Evolutionary conservation across 2,888 invertebrate genomes (phyloP).

Genomic region (Lissonota sp.): DNA sequence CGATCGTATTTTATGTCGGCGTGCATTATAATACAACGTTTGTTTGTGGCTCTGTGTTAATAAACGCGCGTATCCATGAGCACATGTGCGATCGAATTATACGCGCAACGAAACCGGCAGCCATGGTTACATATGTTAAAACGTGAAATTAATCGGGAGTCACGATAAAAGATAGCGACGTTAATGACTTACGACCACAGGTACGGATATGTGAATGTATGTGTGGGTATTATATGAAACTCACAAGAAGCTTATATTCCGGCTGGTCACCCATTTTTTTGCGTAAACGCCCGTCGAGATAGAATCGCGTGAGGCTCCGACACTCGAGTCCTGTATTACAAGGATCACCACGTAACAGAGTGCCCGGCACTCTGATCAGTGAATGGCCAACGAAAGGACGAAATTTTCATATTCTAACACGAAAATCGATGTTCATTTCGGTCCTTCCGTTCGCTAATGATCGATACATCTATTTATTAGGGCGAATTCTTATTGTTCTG

Average conservation of each 20-base stretch:
- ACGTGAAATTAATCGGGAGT: slow-evolving; percentile 79
- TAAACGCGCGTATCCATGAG: slow-evolving; percentile 1
- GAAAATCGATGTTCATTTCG: too few species aligned
- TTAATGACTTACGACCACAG: slow-evolving; percentile 73
- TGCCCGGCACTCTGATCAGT: not conserved
- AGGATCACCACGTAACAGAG: slow-evolving; percentile 57
- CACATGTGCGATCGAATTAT: slow-evolving; percentile 14
- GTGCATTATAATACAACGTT: not conserved
- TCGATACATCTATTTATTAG: too few species aligned
- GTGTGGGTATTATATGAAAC: slow-evolving; percentile 2
- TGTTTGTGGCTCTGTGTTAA: not conserved
- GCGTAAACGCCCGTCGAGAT: slow-evolving; percentile 57
- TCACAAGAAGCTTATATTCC: slow-evolving; percentile 49
- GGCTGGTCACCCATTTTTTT: slow-evolving; percentile 56
- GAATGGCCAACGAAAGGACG: too few species aligned
- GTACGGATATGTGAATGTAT: not conserved
- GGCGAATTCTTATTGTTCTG: slow-evolving; percentile 40
- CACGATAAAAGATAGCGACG: slow-evolving; percentile 75
- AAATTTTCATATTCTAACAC: too few species aligned
- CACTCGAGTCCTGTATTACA: slow-evolving; percentile 40
- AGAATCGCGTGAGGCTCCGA: slow-evolving; percentile 53
- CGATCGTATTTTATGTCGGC: slow-evolving; percentile 13
- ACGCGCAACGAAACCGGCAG: slow-evolving; percentile 26
- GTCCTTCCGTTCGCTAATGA: too few species aligned
- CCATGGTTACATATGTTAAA: slow-evolving; percentile 69